A percentile compares a stretch with the other conserved stretches of the same genome.
Conservation (phyloP, 2,888 invertebrate genomes). For the Notodonta ziczac region DNA sequence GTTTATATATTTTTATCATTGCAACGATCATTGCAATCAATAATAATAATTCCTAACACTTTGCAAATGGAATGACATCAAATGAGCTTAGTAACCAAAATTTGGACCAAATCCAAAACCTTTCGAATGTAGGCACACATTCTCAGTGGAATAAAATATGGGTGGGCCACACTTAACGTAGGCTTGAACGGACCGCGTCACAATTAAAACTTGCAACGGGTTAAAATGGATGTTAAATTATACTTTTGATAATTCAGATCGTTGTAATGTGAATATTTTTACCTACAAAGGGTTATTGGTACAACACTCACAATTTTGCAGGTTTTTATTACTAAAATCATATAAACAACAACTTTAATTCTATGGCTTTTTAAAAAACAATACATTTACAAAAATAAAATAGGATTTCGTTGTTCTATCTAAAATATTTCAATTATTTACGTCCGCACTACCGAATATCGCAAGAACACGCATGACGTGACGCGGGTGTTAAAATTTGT, state of each 20-base stretch:
- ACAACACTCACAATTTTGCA: no score
- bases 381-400: no score
- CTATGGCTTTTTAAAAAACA: no score
- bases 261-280: not conserved
- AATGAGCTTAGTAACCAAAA: constrained; percentile 26
- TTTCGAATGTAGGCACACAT: constrained; percentile 56
- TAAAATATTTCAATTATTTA: no score
- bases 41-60: constrained; percentile 8
- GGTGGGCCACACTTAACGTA: constrained; percentile 52
- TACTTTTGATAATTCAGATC: not conserved
- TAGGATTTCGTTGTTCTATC: no score
- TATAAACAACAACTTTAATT: no score
- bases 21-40: constrained; percentile 6
- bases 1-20: not conserved
- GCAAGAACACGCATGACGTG: no score
- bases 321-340: no score
- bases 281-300: no score
- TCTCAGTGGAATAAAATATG: constrained; percentile 64
- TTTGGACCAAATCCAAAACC: constrained; percentile 59
- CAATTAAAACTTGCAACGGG: constrained; percentile 32
- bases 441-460: no score
- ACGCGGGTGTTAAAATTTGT: no score
- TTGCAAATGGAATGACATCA: constrained; percentile 15
- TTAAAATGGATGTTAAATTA: constrained; percentile 17
- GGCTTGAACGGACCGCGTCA: constrained; percentile 26